These are phyloP conservation scores for Cervus canadensis DNA, from an alignment of 2,113 vertebrate species.

Conservation along the genomic window DNA sequence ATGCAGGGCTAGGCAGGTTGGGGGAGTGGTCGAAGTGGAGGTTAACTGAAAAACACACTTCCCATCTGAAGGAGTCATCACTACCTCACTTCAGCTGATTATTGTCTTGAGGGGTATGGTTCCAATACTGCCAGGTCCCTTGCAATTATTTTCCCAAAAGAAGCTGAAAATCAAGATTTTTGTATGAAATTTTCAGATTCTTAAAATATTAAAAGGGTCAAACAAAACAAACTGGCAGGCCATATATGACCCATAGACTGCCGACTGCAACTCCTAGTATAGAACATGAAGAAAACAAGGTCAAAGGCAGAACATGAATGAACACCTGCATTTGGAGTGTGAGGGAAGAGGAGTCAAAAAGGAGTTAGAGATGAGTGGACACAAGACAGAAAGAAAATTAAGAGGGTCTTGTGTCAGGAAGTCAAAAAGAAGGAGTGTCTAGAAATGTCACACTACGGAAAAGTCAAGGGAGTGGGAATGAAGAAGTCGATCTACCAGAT, in stretches of 20 bases:
- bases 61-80: background rate
- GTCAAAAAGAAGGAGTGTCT: background rate
- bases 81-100: too few species aligned
- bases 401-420: background rate
- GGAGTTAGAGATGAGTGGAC: background rate
- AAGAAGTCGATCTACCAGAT: background rate
- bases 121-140: background rate
- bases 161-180: background rate
- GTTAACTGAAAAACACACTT: too few species aligned
- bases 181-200: background rate
- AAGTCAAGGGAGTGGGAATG: background rate
- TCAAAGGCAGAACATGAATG: background rate
- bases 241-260: background rate
- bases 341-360: background rate
- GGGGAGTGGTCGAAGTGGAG: accelerated
- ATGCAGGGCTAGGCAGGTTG: background rate
- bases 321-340: background rate
- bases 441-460: background rate
- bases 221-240: background rate
- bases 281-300: background rate
- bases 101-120: background rate
- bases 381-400: background rate
- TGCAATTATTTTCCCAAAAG: background rate
- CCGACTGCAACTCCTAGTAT: background rate
- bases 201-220: background rate